Conservation (phyloP, 2,797 vertebrate species). For the Masticophis lateralis region DNA sequence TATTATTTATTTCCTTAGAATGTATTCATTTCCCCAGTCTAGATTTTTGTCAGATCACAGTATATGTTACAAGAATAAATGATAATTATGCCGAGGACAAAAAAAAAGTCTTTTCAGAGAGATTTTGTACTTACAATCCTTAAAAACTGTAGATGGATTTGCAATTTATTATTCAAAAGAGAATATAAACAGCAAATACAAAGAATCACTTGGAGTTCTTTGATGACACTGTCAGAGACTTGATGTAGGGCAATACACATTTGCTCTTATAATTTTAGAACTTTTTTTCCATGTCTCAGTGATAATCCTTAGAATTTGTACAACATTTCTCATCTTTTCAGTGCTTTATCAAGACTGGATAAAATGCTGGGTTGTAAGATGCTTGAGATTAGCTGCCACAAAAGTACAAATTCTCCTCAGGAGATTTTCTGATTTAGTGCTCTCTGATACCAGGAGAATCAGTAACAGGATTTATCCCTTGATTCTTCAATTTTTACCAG, state of each 20-base stretch:
- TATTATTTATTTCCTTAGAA: conserved; percentile 30
- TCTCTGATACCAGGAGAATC: background rate
- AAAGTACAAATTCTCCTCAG: background rate
- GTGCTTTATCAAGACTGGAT: background rate
- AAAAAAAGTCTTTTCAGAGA: conserved; percentile 13
- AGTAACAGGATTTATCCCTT: background rate
- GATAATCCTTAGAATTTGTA: background rate
- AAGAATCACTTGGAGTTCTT: background rate
- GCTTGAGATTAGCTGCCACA: background rate
- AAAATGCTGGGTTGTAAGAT: background rate
- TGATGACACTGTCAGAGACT: background rate
- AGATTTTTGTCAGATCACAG: background rate
- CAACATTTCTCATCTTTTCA: conserved; percentile 3
- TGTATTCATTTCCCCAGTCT: conserved; percentile 7
- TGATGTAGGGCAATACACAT: background rate
- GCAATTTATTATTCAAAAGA: background rate
- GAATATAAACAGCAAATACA: background rate
- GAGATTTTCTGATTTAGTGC: background rate
- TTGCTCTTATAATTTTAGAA: conserved; percentile 6
- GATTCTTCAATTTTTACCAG: background rate
- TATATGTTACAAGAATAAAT: conserved; percentile 34
- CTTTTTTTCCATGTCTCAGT: background rate
- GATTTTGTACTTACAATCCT: background rate
- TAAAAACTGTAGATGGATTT: background rate
- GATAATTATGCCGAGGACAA: conserved; percentile 12